A percentile compares a stretch with the other conserved stretches of the same genome.
Evolutionary conservation across 2,113 vertebrate species (phyloP).

Genomic region (Rallus limicola): DNA sequence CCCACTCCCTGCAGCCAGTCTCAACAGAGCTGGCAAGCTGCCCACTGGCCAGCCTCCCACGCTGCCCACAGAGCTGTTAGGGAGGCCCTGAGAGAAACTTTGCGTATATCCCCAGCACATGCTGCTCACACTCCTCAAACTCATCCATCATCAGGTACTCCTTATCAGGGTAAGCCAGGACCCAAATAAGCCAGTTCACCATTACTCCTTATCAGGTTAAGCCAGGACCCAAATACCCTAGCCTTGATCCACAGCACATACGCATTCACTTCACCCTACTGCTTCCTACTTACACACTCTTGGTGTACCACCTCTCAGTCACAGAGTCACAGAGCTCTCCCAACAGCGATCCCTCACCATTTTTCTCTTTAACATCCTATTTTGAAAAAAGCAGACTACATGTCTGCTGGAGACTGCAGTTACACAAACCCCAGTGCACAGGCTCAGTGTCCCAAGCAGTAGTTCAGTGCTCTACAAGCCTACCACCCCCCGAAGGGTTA

Average conservation of each 20-base stretch:
- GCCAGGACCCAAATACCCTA: neutral
- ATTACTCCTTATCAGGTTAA: neutral
- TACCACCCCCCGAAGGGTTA: constrained; percentile 52
- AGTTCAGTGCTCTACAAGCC: neutral
- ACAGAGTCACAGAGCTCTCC: neutral
- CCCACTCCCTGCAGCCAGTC: neutral
- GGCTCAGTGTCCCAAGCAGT: neutral
- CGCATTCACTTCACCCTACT: neutral
- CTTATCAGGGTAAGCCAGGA: neutral
- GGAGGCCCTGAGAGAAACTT: neutral
- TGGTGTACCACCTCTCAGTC: neutral
- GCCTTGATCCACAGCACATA: neutral
- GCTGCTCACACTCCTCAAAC: neutral
- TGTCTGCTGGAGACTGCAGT: neutral
- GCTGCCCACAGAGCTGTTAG: neutral
- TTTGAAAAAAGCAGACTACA: neutral
- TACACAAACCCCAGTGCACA: neutral
- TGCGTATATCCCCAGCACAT: neutral
- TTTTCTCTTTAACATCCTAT: neutral
- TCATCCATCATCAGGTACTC: neutral
- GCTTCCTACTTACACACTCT: neutral
- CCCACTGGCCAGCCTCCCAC: neutral
- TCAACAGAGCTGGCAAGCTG: neutral
- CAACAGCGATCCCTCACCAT: neutral
- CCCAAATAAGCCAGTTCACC: neutral